These are phyloP conservation scores for Dolichopus griseipennis DNA, from an alignment of 2,888 invertebrate genomes.

Conservation along the genomic window DNA sequence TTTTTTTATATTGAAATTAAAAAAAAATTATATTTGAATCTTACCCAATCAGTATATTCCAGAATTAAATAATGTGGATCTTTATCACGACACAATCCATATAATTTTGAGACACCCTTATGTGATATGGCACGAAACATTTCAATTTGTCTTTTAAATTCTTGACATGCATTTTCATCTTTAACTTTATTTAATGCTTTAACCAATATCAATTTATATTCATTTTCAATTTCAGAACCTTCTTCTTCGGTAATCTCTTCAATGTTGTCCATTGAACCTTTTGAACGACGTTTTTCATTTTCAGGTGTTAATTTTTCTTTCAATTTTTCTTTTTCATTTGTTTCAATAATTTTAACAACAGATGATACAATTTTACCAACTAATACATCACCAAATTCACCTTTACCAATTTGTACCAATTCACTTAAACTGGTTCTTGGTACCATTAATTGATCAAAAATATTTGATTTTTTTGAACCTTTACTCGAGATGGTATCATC, in stretches of 20 bases:
- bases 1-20: slow-evolving; percentile 7
- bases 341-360: slow-evolving; percentile 28
- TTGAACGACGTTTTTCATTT: slow-evolving; percentile 39
- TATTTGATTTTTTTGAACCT: slow-evolving; percentile 50
- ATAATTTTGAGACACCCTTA: slow-evolving; percentile 66
- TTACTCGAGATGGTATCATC: slow-evolving; percentile 59
- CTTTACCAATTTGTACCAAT: slow-evolving; percentile 62
- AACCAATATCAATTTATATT: slow-evolving; percentile 52
- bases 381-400: slow-evolving; percentile 87
- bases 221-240: slow-evolving; percentile 29
- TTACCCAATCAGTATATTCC: slow-evolving; percentile 89
- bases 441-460: slow-evolving; percentile 67
- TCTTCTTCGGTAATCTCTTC: slow-evolving; percentile 42
- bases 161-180: slow-evolving; percentile 67
- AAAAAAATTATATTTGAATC: slow-evolving; percentile 22
- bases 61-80: slow-evolving; percentile 84
- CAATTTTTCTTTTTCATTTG: slow-evolving; percentile 31
- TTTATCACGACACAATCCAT: slow-evolving; percentile 71
- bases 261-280: slow-evolving; percentile 42
- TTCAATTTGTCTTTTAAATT: slow-evolving; percentile 84
- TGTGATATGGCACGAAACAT: slow-evolving; percentile 76
- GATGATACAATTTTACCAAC: slow-evolving; percentile 55
- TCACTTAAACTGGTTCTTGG: slow-evolving; percentile 66
- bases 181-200: slow-evolving; percentile 68
- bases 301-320: slow-evolving; percentile 28